These are phyloP conservation scores for Malurus leucopterus DNA, from an alignment of 2,797 vertebrate genomes.

Conservation along the genomic window DNA sequence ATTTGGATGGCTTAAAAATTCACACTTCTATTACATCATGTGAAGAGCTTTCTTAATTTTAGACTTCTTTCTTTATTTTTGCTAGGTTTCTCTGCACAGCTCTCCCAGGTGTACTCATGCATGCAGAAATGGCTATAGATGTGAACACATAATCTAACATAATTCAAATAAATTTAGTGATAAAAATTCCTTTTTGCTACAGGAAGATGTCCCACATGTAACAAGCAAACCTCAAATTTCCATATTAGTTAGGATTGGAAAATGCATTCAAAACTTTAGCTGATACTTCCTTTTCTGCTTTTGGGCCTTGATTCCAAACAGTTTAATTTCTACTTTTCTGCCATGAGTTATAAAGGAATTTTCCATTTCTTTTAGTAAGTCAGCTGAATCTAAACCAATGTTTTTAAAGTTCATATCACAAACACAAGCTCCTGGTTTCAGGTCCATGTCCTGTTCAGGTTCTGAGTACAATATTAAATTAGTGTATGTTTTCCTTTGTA, in stretches of 20 bases:
- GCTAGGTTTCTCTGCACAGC: not conserved
- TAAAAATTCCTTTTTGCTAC: not conserved
- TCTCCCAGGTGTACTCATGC: not conserved
- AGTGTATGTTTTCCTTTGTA: not conserved
- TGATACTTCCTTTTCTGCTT: not conserved
- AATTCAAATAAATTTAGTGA: not conserved
- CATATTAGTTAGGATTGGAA: not conserved
- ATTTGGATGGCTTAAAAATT: not conserved
- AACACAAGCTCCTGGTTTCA: not conserved
- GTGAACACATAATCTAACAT: not conserved
- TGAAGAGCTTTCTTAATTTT: not conserved
- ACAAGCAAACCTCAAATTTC: not conserved
- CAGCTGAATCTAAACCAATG: not conserved
- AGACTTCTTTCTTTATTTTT: not conserved
- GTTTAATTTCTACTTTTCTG: not conserved
- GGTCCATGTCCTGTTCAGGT: not conserved
- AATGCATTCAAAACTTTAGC: not conserved
- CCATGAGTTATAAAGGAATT: not conserved
- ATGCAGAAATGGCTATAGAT: not conserved
- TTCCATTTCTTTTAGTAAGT: not conserved
- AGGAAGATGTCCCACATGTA: not conserved
- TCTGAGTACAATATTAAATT: not conserved
- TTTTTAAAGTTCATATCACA: not conserved
- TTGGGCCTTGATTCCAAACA: slow-evolving; percentile 7
- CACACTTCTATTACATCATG: not conserved